Evolutionary conservation across 2,888 invertebrate species (phyloP).

Genomic region (Nomada lathburiana): DNA sequence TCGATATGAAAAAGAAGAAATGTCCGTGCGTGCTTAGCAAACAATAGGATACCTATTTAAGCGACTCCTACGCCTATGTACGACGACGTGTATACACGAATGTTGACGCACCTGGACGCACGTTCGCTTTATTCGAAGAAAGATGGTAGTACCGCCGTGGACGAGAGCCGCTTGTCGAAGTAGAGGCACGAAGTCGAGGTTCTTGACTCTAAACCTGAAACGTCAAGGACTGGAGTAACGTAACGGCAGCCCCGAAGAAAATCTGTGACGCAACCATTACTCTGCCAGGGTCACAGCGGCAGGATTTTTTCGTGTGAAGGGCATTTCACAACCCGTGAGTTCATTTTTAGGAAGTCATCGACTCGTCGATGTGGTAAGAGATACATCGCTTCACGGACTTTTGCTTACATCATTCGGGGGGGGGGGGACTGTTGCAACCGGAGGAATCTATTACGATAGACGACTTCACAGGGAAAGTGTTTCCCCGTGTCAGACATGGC

Average conservation of each 20-base stretch:
- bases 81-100: conserved; percentile 32
- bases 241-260: not conserved
- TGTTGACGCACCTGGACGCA: conserved; percentile 49
- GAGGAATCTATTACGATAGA: not conserved
- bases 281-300: not conserved
- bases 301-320: not conserved
- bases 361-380: not conserved
- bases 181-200: conserved; percentile 4
- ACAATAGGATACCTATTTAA: conserved; percentile 50
- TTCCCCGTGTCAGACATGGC: too few relatives aligned
- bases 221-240: conserved; percentile 11
- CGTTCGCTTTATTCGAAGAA: conserved; percentile 33
- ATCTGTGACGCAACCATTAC: conserved; percentile 24
- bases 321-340: conserved; percentile 7
- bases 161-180: conserved; percentile 5
- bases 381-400: not conserved
- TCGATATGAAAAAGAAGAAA: conserved; percentile 29
- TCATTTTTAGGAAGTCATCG: not conserved
- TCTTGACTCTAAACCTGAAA: conserved; percentile 31
- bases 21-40: conserved; percentile 7
- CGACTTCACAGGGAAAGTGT: too few relatives aligned
- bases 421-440: not conserved
- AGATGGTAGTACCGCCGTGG: conserved; percentile 20
- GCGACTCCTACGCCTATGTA: conserved; percentile 49
- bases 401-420: not conserved